Conservation (phyloP, 2,888 invertebrate genomes). For the Coelinius sp. region DNA sequence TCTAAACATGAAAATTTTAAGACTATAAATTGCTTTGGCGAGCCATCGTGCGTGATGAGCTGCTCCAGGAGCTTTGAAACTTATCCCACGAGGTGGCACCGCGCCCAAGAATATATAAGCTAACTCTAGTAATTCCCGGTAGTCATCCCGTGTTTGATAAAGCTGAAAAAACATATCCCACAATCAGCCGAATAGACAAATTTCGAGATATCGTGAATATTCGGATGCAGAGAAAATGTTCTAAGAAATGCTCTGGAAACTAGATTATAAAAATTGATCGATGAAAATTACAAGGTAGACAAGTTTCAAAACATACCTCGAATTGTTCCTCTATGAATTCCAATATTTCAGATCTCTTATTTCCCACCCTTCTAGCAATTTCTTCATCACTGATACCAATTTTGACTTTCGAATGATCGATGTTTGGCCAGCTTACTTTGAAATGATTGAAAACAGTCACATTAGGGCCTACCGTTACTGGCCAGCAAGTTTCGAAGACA, state of each 20-base stretch:
- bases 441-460: conserved; percentile 17
- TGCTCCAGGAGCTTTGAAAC: conserved; percentile 40
- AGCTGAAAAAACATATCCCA: background rate
- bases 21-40: conserved; percentile 46
- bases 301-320: no score
- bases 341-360: background rate
- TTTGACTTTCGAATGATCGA: background rate
- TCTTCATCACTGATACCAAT: background rate
- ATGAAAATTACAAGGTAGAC: no score
- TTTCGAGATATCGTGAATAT: background rate
- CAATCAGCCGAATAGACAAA: conserved; percentile 6
- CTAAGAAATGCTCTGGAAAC: no score
- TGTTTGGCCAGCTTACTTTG: background rate
- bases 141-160: conserved; percentile 41
- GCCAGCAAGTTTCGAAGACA: conserved; percentile 35
- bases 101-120: conserved; percentile 41
- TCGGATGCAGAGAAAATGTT: background rate
- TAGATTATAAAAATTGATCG: no score
- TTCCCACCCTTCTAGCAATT: background rate
- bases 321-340: no score
- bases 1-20: conserved; percentile 23
- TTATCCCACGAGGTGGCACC: conserved; percentile 24
- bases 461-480: conserved; percentile 19
- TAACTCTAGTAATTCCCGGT: conserved; percentile 46
- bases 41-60: conserved; percentile 51